Percentiles rank a stretch among this genome's conserved stretches.
These are phyloP conservation scores for Charaxes varanes DNA, from an alignment of 1,140 invertebrate genomes.

Conservation along the genomic window DNA sequence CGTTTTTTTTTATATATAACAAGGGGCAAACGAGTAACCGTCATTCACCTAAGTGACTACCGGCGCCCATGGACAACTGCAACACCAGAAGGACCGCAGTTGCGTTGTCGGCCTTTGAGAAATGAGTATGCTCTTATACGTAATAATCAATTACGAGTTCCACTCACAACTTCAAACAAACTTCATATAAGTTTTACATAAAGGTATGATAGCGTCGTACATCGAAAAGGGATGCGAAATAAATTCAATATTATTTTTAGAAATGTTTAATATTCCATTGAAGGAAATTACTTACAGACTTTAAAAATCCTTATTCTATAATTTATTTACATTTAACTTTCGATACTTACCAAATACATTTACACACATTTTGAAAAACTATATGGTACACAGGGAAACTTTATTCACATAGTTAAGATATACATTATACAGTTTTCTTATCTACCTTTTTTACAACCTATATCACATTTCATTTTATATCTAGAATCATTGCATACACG, in stretches of 20 bases:
- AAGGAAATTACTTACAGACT: conserved; percentile 66
- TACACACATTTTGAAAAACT: conserved; percentile 32
- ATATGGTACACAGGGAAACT: conserved; percentile 41
- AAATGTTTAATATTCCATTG: conserved; percentile 66
- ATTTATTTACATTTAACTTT: conserved; percentile 58
- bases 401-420: conserved; percentile 26
- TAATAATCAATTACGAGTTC: no score
- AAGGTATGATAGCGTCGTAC: no score
- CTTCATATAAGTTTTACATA: no score
- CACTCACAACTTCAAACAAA: no score
- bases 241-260: conserved; percentile 40
- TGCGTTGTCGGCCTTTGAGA: no score
- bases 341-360: conserved; percentile 30
- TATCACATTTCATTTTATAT: conserved; percentile 70
- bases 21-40: no score
- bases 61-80: no score
- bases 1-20: no score
- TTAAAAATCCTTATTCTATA: conserved; percentile 67
- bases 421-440: conserved; percentile 59
- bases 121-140: no score
- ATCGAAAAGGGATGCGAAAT: no score
- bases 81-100: no score
- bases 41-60: no score
- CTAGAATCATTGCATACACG: conserved; percentile 29
- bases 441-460: conserved; percentile 65